Conservation (phyloP, 2,888 invertebrate species). For the Cephalotes varians region DNA sequence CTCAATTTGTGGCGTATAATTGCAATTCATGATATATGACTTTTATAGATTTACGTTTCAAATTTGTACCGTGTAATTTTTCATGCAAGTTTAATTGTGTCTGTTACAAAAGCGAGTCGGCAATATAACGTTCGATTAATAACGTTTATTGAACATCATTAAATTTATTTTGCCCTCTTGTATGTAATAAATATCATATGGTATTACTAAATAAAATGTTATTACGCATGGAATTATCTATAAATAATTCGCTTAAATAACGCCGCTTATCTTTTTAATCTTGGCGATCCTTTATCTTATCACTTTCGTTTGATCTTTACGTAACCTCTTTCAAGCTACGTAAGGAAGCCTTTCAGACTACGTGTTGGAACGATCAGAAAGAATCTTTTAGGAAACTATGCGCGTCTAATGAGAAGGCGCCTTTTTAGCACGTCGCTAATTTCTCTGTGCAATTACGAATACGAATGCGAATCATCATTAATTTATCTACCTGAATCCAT, state of each 20-base stretch:
- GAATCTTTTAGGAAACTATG: slow-evolving; percentile 19
- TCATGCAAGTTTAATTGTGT: neutral
- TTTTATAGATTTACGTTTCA: slow-evolving; percentile 11
- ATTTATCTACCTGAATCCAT: neutral
- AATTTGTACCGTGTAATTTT: slow-evolving; percentile 4
- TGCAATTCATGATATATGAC: neutral
- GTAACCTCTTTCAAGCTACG: neutral
- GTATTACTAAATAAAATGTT: neutral
- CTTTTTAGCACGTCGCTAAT: slow-evolving; percentile 11
- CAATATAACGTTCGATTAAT: slow-evolving; percentile 15
- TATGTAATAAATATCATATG: neutral
- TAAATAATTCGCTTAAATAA: slow-evolving; percentile 2
- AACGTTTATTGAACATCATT: slow-evolving; percentile 10
- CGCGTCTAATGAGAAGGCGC: neutral
- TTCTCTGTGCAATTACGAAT: slow-evolving; percentile 11
- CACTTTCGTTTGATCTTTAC: slow-evolving; percentile 34
- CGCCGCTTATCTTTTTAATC: neutral
- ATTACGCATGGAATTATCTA: neutral
- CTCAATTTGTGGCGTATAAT: slow-evolving; percentile 3
- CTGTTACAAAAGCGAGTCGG: neutral
- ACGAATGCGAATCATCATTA: neutral
- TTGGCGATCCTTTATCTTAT: slow-evolving; percentile 18
- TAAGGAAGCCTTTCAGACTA: too few species aligned
- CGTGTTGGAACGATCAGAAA: slow-evolving; percentile 9
- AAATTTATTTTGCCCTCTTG: slow-evolving; percentile 2